phyloP scores from a whole-genome alignment of 2,888 invertebrate species.

The Dromius quadrimaculatus region DNA sequence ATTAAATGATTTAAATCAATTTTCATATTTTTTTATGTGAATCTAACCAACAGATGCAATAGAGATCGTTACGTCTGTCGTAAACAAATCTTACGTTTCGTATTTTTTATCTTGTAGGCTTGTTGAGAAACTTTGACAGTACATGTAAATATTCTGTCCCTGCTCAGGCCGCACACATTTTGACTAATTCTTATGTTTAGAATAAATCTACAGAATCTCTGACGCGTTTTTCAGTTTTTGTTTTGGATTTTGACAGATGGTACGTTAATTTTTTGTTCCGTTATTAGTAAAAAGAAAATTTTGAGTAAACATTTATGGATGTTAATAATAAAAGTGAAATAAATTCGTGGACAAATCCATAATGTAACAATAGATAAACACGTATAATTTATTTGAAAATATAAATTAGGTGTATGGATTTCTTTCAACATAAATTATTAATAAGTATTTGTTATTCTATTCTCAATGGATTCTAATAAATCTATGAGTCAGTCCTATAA shows the following conservation, averaged over 20 bases:
- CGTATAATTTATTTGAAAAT: no score
- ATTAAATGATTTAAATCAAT: no score
- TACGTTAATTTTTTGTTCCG: constrained; percentile 15
- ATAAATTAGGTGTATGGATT: no score
- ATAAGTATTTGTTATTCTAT: no score
- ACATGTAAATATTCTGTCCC: constrained; percentile 22
- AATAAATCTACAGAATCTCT: no score
- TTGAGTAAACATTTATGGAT: constrained; percentile 7
- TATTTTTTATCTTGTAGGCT: constrained; percentile 19
- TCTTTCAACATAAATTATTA: no score
- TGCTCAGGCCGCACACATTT: constrained; percentile 12
- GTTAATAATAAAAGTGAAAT: constrained; percentile 25
- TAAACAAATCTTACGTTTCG: constrained; percentile 31
- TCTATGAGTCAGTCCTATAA: constrained; percentile 7
- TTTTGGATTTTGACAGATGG: constrained; percentile 15
- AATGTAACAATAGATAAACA: no score
- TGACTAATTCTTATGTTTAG: constrained; percentile 32
- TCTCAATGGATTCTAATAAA: not conserved
- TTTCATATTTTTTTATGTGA: no score
- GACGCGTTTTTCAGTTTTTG: not conserved
- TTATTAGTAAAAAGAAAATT: constrained; percentile 12
- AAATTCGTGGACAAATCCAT: no score
- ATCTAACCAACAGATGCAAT: no score
- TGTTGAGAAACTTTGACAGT: constrained; percentile 22
- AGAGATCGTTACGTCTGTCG: not conserved